phyloP scores from a whole-genome alignment of 2,888 invertebrate species.

The Dromius quadrimaculatus region DNA sequence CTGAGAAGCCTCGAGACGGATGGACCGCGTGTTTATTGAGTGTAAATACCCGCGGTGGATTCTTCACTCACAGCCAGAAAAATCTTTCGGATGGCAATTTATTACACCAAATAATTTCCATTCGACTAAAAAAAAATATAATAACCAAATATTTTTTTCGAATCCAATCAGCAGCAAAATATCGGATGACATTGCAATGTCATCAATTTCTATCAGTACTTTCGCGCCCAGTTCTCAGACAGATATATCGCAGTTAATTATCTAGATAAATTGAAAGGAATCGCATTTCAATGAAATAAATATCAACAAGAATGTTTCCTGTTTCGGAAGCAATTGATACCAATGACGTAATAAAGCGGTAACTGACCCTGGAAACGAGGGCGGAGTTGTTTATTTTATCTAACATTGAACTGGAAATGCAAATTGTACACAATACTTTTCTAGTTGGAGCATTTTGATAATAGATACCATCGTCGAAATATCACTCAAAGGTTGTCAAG shows the following conservation, averaged over 20 bases:
- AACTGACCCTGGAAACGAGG: conserved; percentile 26
- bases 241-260: conserved; percentile 5
- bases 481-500: background rate
- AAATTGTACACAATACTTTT: no score
- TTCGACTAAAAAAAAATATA: no score
- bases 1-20: conserved; percentile 34
- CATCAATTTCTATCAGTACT: background rate
- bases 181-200: background rate
- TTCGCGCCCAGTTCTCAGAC: no score
- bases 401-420: conserved; percentile 19
- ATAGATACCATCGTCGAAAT: conserved; percentile 6
- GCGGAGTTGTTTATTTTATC: background rate
- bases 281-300: conserved; percentile 23
- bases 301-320: conserved; percentile 25
- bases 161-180: background rate
- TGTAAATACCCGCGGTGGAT: conserved; percentile 16
- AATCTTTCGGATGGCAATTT: conserved; percentile 38
- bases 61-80: conserved; percentile 11
- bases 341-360: conserved; percentile 25
- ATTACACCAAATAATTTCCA: conserved; percentile 40
- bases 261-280: conserved; percentile 15
- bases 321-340: conserved; percentile 25
- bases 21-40: conserved; percentile 18
- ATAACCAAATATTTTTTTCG: no score
- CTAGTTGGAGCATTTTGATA: no score